These are phyloP conservation scores for Myiozetetes cayanensis DNA, from an alignment of 2,113 vertebrate species.

Conservation along the genomic window DNA sequence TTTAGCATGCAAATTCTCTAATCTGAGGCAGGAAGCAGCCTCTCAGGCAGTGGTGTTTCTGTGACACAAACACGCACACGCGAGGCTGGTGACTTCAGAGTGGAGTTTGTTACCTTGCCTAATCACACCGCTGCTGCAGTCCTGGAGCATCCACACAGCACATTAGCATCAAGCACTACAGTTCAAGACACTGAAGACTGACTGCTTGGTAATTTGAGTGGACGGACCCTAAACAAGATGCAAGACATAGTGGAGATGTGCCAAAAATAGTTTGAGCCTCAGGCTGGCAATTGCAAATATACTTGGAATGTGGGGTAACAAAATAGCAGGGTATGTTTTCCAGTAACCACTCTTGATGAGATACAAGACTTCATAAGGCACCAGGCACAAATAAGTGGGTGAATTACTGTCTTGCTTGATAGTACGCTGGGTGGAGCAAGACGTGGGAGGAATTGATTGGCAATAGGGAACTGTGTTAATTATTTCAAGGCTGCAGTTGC, in stretches of 20 bases:
- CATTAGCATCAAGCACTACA: background rate
- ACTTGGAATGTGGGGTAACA: background rate
- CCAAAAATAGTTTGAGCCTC: background rate
- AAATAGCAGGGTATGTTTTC: background rate
- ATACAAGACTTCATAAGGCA: background rate
- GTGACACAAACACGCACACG: background rate
- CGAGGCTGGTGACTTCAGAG: background rate
- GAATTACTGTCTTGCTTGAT: background rate
- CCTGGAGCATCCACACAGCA: background rate
- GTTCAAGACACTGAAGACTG: background rate
- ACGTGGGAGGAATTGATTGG: slow-evolving; percentile 38
- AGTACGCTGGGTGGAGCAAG: slow-evolving; percentile 23
- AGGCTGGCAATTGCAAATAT: background rate
- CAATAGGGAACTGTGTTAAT: background rate
- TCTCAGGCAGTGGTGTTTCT: background rate
- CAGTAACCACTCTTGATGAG: background rate
- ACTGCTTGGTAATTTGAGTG: background rate
- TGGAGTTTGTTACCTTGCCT: background rate
- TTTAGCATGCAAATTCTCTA: background rate
- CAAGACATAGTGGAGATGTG: background rate
- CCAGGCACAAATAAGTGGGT: background rate
- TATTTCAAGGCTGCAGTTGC: background rate
- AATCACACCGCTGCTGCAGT: background rate
- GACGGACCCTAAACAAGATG: background rate
- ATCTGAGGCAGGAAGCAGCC: background rate